Base-by-base conservation (phyloP, 1,140 invertebrate genomes). In the Philopotamus ludificatus region DNA sequence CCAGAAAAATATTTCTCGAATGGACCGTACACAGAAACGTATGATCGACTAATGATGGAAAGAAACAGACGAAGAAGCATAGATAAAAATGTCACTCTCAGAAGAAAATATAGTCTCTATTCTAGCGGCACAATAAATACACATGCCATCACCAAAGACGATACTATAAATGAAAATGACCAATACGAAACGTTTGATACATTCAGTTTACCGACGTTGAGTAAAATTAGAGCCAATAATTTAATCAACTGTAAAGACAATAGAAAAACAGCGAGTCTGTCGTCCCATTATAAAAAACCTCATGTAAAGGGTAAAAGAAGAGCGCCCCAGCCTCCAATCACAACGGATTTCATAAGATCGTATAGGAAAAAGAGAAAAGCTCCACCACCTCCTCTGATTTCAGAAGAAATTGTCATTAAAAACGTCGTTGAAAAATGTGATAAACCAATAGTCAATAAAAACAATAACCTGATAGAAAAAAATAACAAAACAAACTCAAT, bases 301-400 rank as follows among this genome's bases (percentile, higher is more conserved):
- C 87, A 90, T 74, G 88, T 90, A 0, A 88, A 87, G 67, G 88
- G 88, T 10, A 91, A 91, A 72, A 77, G 89, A 34, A 84, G 83
- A 71, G 89, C 89, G 1, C 89, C 89, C 0, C 82, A 82, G 67
- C 89, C 89, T 9, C 89, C 89, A 1, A 58, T 41, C 3, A 61
- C 28, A 49, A 53, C 59, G 55, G 39, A 64, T n/a, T 70, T 57
- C 42, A 71, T 72, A n/a, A 81, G 74, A 71, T 70, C 76, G n/a
- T 75, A 79, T 62, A 74, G 79, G 66, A 84, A 84, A 66, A 85
- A 85, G 73, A 74, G 85, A 58, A 77, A 78, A 16, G 86, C 86
- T 2, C 86, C 87, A 9, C 77, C 77, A 63, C 86, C 86, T 10
- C 86, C 86, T 73, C 42, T 54, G 50, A 42, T 34, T 49, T 51